phyloP scores from a whole-genome alignment of 1,140 invertebrate genomes.

The Tribolium castaneum region DNA sequence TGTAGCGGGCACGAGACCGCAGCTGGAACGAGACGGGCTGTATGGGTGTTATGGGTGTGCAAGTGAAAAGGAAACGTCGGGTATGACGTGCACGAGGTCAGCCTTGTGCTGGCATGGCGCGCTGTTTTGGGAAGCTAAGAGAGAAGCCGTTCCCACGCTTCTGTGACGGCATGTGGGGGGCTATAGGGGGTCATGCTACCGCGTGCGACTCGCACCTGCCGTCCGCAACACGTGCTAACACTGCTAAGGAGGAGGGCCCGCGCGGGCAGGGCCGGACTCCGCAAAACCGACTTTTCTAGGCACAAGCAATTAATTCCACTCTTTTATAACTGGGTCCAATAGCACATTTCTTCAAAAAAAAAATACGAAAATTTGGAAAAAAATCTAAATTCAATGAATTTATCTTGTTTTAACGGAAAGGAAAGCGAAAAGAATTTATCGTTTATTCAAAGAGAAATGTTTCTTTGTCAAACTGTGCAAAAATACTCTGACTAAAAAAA shows the following conservation, averaged over 20 bases:
- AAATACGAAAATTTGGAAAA: too few relatives aligned
- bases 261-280: slow-evolving; percentile 29
- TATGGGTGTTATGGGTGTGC: not conserved
- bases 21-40: not conserved
- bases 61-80: not conserved
- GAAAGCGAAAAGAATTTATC: too few relatives aligned
- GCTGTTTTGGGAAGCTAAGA: slow-evolving; percentile 58
- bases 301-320: too few relatives aligned
- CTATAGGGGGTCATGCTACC: slow-evolving; percentile 51
- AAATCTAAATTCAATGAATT: too few relatives aligned
- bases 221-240: slow-evolving; percentile 57
- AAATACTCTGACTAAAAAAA: too few relatives aligned
- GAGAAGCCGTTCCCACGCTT: slow-evolving; percentile 57
- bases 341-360: too few relatives aligned
- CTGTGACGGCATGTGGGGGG: slow-evolving; percentile 56
- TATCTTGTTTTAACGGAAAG: too few relatives aligned
- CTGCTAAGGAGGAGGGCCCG: slow-evolving; percentile 32
- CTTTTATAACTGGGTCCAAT: too few relatives aligned
- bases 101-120: slow-evolving; percentile 46
- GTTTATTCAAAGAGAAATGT: too few relatives aligned
- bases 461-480: too few relatives aligned
- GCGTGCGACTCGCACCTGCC: slow-evolving; percentile 59
- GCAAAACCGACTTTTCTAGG: too few relatives aligned
- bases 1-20: slow-evolving; percentile 13
- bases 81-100: slow-evolving; percentile 49